Base-by-base conservation (phyloP, 2,113 vertebrate genomes). In the Setophaga coronata region DNA sequence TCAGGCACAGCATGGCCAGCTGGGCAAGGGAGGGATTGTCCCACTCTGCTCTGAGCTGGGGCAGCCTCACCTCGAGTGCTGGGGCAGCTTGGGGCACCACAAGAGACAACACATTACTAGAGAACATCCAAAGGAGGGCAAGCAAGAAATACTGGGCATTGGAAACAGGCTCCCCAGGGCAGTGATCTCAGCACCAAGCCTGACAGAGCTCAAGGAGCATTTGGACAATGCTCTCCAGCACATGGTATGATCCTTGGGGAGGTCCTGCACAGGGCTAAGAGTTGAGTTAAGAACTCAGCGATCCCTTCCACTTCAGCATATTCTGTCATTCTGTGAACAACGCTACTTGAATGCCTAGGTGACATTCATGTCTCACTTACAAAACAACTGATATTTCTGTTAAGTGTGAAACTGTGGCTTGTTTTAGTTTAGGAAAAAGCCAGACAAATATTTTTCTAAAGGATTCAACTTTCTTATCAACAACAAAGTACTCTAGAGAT, bases 11-110 rank as follows among this genome's bases (percentile, higher is more conserved):
- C 83, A 51, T 51, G 0, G 0, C 10, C 36, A 51, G 45, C 61
- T 0, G 0, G 53, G 26, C 21, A 33, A 18, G 53, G 15, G 71
- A 34, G 8, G 34, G 20, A 58, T 50, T 67, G 72, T 77, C 26
- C 33, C 1, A 5, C 43, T 66, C 25, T 66, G 61, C 71, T 50
- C 43, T 86, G 82, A 2, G 2, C 34, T 34, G 61, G 25, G 60
- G 8, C 1, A 0, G 43, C 34, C 36, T 36, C 25, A 42, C 25
- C 25, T 51, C 0, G 0, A 51, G 36, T 21, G 0, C 17, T 76
- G 61, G 8, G 71, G 13, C 8, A 34, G 20, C 3, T 66, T 31
- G 29, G 36, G 20, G 10, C 0, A 1, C 10, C 3, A 9, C 20
- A 50, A 21, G 19, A n/a, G 31, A 56, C 8, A n/a, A 56, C 14